Percentiles rank a stretch among this genome's conserved stretches.
phyloP scores from a whole-genome alignment of 2,888 invertebrate genomes.

The Drosophila colorata region DNA sequence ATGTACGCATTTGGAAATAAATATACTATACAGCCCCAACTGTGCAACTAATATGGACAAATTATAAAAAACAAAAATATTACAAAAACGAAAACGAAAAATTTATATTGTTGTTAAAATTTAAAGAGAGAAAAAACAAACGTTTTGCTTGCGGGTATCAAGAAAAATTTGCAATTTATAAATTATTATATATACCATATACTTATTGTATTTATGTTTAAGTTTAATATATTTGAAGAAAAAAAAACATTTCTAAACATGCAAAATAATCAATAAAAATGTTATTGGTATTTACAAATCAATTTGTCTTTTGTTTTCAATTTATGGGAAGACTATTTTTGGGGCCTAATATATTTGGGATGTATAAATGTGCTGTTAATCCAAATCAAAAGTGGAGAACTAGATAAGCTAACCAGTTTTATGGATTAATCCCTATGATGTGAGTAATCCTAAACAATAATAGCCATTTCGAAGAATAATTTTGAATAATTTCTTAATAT shows the following conservation, averaged over 20 bases:
- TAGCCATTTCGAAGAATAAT: too few species aligned
- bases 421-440: too few species aligned
- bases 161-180: constrained; percentile 65
- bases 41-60: constrained; percentile 54
- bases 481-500: too few species aligned
- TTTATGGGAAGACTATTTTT: not conserved
- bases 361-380: too few species aligned
- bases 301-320: not conserved
- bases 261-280: constrained; percentile 25
- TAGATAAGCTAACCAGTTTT: too few species aligned
- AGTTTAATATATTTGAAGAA: constrained; percentile 53
- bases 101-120: constrained; percentile 40
- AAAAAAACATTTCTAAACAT: constrained; percentile 33
- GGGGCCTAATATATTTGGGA: too few species aligned
- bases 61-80: constrained; percentile 11
- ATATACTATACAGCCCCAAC: constrained; percentile 33
- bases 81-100: constrained; percentile 12
- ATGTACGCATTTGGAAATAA: constrained; percentile 7
- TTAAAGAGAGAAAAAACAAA: constrained; percentile 43
- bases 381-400: too few species aligned
- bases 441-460: too few species aligned
- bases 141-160: constrained; percentile 66
- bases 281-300: constrained; percentile 30
- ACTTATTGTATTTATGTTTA: constrained; percentile 64
- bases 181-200: constrained; percentile 65